Evolutionary conservation across 2,797 vertebrate species (phyloP).

Genomic region (Spinus olivaceus): DNA sequence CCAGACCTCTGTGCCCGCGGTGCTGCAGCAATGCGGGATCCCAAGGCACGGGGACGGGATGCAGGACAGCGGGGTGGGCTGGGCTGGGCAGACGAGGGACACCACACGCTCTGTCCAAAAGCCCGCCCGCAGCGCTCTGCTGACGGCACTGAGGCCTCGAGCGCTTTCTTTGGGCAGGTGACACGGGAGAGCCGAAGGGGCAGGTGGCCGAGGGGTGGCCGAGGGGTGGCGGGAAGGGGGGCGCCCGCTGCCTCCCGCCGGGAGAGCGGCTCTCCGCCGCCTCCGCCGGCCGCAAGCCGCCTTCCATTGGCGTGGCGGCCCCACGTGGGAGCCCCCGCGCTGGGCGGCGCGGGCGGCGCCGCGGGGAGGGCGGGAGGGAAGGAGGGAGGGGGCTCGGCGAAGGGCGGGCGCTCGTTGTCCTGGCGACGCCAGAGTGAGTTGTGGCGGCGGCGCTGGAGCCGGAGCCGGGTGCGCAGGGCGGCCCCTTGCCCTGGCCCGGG

Average conservation of each 20-base stretch:
- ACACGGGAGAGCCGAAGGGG: rapidly evolving
- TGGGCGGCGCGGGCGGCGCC: conserved; percentile 48
- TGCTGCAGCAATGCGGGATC: rapidly evolving
- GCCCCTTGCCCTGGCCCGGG: background rate
- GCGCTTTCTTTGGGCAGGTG: rapidly evolving
- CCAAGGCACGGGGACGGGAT: background rate
- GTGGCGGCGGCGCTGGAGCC: background rate
- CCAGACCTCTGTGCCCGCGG: rapidly evolving
- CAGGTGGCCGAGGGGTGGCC: too few relatives aligned
- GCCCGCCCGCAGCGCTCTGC: rapidly evolving
- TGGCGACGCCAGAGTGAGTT: conserved; percentile 68
- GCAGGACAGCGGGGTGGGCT: rapidly evolving
- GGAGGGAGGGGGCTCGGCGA: background rate
- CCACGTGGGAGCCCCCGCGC: conserved; percentile 56
- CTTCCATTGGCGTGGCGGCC: conserved; percentile 48
- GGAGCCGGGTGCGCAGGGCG: conserved; percentile 8
- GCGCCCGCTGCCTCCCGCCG: background rate
- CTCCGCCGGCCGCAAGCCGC: background rate
- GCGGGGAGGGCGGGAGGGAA: background rate
- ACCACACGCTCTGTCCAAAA: rapidly evolving
- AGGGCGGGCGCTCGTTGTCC: conserved; percentile 68
- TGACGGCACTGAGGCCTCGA: rapidly evolving
- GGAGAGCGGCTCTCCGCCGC: background rate
- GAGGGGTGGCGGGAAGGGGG: too few relatives aligned
- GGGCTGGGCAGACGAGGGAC: background rate